phyloP scores from a whole-genome alignment of 2,113 vertebrate species.

The Lepus timidus region DNA sequence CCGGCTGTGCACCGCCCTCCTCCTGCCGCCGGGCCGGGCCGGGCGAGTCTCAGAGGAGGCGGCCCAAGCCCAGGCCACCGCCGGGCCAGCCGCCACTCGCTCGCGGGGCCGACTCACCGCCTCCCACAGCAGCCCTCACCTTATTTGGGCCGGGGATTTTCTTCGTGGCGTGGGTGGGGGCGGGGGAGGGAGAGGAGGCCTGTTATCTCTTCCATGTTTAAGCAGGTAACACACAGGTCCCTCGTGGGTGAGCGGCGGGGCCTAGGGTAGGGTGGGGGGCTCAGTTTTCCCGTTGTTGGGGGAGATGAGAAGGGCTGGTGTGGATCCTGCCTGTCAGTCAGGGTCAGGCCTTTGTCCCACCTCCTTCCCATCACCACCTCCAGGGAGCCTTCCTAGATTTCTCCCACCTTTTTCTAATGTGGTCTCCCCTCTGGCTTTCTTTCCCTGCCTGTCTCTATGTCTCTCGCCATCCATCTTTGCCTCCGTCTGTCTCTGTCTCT shows the following conservation, averaged over 20 bases:
- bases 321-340: neutral
- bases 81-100: constrained; percentile 86
- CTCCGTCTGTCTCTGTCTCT: neutral
- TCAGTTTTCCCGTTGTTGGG: neutral
- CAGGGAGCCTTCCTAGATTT: neutral
- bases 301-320: neutral
- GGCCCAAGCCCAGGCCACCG: constrained; percentile 86
- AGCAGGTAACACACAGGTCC: constrained; percentile 85
- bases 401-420: neutral
- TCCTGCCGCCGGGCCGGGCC: constrained; percentile 68
- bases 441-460: neutral
- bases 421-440: neutral
- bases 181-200: constrained; percentile 78
- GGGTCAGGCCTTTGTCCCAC: neutral
- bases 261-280: constrained; percentile 71
- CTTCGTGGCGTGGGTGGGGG: constrained; percentile 85
- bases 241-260: constrained; percentile 70
- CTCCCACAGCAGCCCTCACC: constrained; percentile 84
- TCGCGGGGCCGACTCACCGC: constrained; percentile 81
- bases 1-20: neutral
- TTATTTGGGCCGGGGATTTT: constrained; percentile 93
- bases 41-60: constrained; percentile 84
- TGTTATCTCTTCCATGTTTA: constrained; percentile 91
- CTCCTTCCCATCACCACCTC: neutral
- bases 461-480: neutral